phyloP scores from a whole-genome alignment of 2,797 vertebrate genomes.

The Syngnathus acus region DNA sequence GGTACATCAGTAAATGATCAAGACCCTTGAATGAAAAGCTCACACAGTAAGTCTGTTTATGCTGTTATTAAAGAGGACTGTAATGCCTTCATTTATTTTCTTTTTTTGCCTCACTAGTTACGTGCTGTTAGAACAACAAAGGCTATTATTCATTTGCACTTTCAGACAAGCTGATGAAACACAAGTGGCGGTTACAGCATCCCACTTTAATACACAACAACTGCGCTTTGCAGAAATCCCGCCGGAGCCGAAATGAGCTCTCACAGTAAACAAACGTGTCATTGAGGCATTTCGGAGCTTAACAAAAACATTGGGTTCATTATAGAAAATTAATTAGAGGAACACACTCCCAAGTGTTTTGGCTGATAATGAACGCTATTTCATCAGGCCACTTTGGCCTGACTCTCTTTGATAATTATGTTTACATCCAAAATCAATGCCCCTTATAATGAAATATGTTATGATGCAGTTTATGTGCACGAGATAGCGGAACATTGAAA shows the following conservation, averaged over 20 bases:
- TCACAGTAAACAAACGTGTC: conserved; percentile 62
- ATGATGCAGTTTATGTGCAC: conserved; percentile 12
- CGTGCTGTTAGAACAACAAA: conserved; percentile 13
- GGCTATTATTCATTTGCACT: conserved; percentile 10
- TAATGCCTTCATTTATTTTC: not conserved
- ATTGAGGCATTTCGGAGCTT: conserved; percentile 65
- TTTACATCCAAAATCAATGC: conserved; percentile 70
- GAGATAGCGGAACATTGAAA: not conserved
- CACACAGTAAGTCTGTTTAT: not conserved
- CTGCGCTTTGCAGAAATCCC: conserved; percentile 26
- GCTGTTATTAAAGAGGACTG: not conserved
- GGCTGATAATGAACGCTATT: conserved; percentile 75
- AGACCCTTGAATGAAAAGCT: conserved; percentile 27
- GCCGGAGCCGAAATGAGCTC: conserved; percentile 41
- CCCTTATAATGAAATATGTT: conserved; percentile 54
- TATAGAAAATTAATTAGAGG: conserved; percentile 77
- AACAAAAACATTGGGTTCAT: conserved; percentile 67
- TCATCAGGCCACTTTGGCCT: conserved; percentile 67
- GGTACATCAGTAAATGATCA: conserved; percentile 35
- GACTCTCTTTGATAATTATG: conserved; percentile 68
- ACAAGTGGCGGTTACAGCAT: not conserved
- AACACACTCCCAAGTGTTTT: conserved; percentile 71
- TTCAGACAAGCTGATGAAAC: conserved; percentile 20
- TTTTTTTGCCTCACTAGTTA: not conserved
- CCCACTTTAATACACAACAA: conserved; percentile 5